Evolutionary conservation across 2,113 vertebrate species (phyloP).

Genomic region (Morone chrysops): DNA sequence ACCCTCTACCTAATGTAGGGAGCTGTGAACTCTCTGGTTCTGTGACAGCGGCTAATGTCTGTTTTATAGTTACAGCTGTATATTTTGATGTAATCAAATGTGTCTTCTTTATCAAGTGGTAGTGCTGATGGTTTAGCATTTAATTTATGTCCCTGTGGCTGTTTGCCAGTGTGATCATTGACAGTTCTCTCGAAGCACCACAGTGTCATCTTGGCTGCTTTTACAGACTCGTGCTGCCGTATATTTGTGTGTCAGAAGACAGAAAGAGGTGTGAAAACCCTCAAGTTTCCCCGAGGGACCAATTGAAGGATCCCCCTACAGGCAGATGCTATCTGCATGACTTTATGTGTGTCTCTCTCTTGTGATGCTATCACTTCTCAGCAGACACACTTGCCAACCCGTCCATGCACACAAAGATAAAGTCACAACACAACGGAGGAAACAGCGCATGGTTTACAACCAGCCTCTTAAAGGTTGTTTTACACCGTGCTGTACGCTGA

Average conservation of each 20-base stretch:
- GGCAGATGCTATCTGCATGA: constrained; percentile 58
- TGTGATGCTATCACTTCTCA: constrained; percentile 17
- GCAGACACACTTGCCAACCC: not conserved
- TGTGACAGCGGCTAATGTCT: not conserved
- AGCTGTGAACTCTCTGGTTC: not conserved
- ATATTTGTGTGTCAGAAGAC: constrained; percentile 30
- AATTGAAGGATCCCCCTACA: constrained; percentile 40
- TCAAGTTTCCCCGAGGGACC: constrained; percentile 40
- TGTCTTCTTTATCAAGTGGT: not conserved
- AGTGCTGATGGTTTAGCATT: not conserved
- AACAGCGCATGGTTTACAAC: constrained; percentile 4
- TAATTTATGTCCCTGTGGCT: constrained; percentile 7
- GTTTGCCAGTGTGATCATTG: constrained; percentile 32
- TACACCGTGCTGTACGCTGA: not conserved
- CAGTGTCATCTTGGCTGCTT: constrained; percentile 2
- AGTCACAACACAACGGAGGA: not conserved
- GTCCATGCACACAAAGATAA: constrained; percentile 4
- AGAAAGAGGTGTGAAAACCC: constrained; percentile 37
- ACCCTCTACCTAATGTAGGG: not conserved
- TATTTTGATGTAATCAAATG: not conserved
- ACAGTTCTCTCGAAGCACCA: not conserved
- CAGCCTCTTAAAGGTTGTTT: constrained; percentile 26
- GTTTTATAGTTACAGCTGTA: not conserved
- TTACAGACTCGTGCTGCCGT: constrained; percentile 2
- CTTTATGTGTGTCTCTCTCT: constrained; percentile 33